Conservation (phyloP, 2,888 invertebrate species). For the Meganola albula region DNA sequence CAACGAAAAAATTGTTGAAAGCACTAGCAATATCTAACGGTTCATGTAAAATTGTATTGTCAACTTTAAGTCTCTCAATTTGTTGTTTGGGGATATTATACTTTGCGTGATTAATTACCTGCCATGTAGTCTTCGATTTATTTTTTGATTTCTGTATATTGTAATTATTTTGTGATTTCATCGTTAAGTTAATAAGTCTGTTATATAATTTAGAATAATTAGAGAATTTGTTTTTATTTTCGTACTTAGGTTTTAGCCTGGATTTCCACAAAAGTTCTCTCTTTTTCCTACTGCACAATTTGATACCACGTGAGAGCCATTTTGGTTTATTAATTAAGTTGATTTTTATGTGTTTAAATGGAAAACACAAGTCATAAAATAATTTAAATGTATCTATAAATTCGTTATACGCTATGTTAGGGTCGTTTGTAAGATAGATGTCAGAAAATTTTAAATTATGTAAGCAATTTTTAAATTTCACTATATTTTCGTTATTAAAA, state of each 20-base stretch:
- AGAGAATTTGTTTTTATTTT: neutral
- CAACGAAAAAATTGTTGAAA: conserved; percentile 8
- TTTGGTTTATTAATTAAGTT: neutral
- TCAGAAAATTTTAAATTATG: neutral
- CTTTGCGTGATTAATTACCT: conserved; percentile 4
- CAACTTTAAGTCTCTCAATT: neutral
- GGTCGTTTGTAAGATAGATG: neutral
- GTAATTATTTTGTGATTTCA: conserved; percentile 4
- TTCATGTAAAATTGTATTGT: neutral
- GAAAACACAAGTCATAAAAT: conserved; percentile 5
- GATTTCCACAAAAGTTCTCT: conserved; percentile 4
- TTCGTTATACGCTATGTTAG: conserved; percentile 1
- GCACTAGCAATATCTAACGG: conserved; percentile 2
- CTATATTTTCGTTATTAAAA: conserved; percentile 1
- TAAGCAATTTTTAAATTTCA: conserved; percentile 2
- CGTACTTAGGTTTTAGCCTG: neutral
- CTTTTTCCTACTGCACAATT: conserved; percentile 1
- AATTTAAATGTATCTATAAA: neutral
- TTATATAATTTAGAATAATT: neutral
- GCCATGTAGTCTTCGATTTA: conserved; percentile 6
- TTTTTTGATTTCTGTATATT: conserved; percentile 1
- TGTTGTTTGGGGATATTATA: conserved; percentile 3
- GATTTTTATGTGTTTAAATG: neutral
- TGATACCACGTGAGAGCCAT: conserved; percentile 3
- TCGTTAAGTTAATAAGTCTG: conserved; percentile 3